phyloP scores from a whole-genome alignment of 1,140 invertebrate species.

The Heterodera schachtii region DNA sequence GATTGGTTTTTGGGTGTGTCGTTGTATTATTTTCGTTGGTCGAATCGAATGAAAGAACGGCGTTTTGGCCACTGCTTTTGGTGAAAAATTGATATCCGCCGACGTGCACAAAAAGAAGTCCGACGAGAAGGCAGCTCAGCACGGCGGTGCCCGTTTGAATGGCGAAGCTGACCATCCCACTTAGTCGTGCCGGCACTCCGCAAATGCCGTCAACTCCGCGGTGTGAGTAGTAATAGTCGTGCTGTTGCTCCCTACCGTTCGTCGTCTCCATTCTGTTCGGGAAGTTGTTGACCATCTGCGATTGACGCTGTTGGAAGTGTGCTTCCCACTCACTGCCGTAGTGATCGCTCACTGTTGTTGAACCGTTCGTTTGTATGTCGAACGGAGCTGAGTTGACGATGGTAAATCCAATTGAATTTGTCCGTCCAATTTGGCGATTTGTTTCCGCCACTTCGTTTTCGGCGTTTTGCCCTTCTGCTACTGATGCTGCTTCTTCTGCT shows the following conservation, averaged over 20 bases:
- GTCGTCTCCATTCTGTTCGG: constrained; percentile 24
- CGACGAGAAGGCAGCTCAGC: constrained; percentile 37
- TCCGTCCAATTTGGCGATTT: constrained; percentile 2
- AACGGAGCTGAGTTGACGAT: not conserved
- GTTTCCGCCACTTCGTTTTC: not conserved
- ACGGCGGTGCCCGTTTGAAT: constrained; percentile 52
- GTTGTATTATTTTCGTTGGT: constrained; percentile 3
- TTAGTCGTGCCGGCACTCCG: constrained; percentile 56
- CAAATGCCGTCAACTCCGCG: constrained; percentile 42
- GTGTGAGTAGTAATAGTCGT: constrained; percentile 31
- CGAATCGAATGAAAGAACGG: constrained; percentile 17
- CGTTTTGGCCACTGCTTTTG: constrained; percentile 8
- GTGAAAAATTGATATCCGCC: constrained; percentile 56
- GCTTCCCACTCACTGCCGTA: not conserved
- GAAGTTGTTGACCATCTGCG: constrained; percentile 27
- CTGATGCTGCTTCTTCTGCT: not conserved
- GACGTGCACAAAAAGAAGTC: constrained; percentile 58
- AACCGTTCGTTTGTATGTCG: not conserved
- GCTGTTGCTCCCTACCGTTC: constrained; percentile 6
- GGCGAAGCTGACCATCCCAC: constrained; percentile 50
- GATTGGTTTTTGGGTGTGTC: not conserved
- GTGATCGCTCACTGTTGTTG: not conserved
- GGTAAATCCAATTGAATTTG: not conserved
- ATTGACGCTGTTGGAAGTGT: constrained; percentile 15
- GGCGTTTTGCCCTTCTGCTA: not conserved